Evolutionary conservation across 2,797 vertebrate species (phyloP).

Genomic region (Mus minutoides): DNA sequence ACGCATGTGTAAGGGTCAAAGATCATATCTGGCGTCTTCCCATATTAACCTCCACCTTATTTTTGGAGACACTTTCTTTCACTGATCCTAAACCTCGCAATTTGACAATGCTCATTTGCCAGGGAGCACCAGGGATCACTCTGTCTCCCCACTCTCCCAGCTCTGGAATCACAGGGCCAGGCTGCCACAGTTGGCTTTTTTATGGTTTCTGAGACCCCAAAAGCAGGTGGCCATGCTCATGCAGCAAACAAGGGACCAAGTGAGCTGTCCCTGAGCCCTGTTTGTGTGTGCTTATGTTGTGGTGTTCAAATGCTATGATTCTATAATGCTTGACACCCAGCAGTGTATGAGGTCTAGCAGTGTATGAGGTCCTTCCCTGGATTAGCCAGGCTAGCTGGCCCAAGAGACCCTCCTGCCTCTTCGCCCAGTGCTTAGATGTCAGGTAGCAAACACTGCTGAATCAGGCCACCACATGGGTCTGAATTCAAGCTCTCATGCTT

Average conservation of each 20-base stretch:
- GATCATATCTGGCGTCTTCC: background rate
- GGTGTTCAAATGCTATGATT: background rate
- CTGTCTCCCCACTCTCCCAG: background rate
- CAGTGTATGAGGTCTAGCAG: background rate
- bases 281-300: background rate
- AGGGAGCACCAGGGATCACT: too few species aligned
- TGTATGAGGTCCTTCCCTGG: background rate
- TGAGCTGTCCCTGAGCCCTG: background rate
- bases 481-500: background rate
- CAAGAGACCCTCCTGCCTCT: background rate
- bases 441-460: too few species aligned
- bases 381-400: background rate
- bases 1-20: background rate
- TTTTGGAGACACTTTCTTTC: background rate
- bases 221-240: background rate
- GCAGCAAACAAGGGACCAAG: background rate
- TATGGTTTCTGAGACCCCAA: background rate
- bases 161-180: background rate
- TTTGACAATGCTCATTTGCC: background rate
- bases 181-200: background rate
- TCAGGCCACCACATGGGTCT: too few species aligned
- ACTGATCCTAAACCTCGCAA: background rate
- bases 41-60: background rate
- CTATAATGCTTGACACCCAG: background rate
- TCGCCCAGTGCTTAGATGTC: background rate